phyloP scores from a whole-genome alignment of 2,113 vertebrate genomes.

The Agelaius tricolor region DNA sequence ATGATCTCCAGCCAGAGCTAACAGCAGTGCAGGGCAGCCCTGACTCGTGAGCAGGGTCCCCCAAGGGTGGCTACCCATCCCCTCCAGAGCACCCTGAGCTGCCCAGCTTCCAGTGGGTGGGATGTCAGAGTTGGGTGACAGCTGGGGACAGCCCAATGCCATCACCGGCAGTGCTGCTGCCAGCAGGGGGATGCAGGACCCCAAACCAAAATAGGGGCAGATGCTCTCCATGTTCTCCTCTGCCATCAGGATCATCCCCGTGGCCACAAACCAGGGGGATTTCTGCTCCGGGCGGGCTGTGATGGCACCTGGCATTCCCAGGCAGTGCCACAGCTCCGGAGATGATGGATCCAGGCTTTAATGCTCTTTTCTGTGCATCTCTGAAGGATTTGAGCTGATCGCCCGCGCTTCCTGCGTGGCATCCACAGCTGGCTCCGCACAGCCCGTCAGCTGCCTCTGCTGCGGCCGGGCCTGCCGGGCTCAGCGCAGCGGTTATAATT shows the following conservation, averaged over 20 bases:
- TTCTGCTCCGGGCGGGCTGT: neutral
- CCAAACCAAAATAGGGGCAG: neutral
- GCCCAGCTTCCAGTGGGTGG: neutral
- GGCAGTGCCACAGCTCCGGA: neutral
- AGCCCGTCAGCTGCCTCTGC: conserved; percentile 24
- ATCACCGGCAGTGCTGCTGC: rapidly evolving
- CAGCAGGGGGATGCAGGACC: neutral
- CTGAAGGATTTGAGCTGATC: neutral
- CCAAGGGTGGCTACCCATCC: neutral
- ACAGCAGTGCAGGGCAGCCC: neutral
- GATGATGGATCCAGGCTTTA: neutral
- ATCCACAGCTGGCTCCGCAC: conserved; percentile 34
- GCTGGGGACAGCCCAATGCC: neutral
- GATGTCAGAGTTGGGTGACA: neutral
- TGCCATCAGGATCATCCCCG: neutral
- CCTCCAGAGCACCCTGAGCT: neutral
- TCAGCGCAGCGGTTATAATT: conserved; percentile 37
- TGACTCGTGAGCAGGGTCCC: neutral
- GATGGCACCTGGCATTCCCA: neutral
- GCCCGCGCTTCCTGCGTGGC: neutral
- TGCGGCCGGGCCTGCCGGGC: conserved; percentile 1
- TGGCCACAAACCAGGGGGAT: neutral
- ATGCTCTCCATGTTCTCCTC: neutral
- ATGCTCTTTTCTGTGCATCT: conserved; percentile 7
- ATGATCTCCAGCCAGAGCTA: neutral